phyloP scores from a whole-genome alignment of 2,888 invertebrate genomes.

The Ectobius pallidus region DNA sequence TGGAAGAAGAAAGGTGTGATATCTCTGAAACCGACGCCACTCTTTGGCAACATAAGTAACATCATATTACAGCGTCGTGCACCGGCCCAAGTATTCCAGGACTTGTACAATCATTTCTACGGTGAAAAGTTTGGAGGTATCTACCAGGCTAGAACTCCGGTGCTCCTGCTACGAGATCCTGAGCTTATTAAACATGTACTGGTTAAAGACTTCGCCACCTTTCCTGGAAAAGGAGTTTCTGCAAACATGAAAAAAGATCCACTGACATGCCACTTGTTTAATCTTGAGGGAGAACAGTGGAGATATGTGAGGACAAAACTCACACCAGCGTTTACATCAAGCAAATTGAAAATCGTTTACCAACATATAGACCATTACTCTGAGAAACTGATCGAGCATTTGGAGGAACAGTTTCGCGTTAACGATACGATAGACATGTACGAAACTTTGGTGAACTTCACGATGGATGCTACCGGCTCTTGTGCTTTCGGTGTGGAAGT shows the following conservation, averaged over 20 bases:
- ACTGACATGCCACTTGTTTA: not conserved
- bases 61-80: not conserved
- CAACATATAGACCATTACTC: conserved; percentile 19
- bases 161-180: conserved; percentile 7
- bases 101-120: not conserved
- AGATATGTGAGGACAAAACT: conserved; percentile 1
- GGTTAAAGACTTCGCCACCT: not conserved
- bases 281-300: conserved; percentile 11
- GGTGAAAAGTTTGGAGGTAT: not conserved
- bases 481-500: conserved; percentile 8
- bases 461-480: not conserved
- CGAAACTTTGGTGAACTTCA: not conserved
- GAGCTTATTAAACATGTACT: conserved; percentile 7
- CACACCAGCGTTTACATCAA: conserved; percentile 7
- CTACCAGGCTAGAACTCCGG: not conserved
- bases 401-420: not conserved
- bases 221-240: conserved; percentile 5
- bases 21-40: not conserved
- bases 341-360: conserved; percentile 9
- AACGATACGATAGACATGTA: not conserved
- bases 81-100: not conserved
- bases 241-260: not conserved
- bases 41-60: not conserved
- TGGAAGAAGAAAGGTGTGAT: conserved; percentile 1
- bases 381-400: conserved; percentile 9